Base-by-base conservation (phyloP, 2,888 invertebrate genomes). In the Operophtera brumata region DNA sequence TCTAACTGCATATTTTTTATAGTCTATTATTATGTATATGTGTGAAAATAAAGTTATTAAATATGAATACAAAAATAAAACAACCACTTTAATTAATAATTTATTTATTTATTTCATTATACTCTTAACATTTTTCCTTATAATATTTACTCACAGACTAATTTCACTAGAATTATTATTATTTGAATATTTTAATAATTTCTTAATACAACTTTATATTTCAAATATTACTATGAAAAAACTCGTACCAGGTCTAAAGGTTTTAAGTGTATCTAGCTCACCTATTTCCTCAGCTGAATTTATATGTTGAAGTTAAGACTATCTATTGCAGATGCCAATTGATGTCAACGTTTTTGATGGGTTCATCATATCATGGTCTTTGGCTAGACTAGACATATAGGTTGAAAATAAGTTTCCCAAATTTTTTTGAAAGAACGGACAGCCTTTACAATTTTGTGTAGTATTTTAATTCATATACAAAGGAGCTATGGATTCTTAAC, bases 101-200 rank as follows among this genome's bases (percentile, higher is more conserved):
- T 80, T 70, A 78, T 84, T 82, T 79, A 71, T 85, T 87, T 84
- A 86, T 81, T 88, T 86, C 75, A 86, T 87, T 86, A 86, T 88
- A 88, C 78, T 90, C 84, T 78, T 89, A 90, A 90, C 89, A 90
- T 89, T 80, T 80, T 82, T 79, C 70, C 86, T 87, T 87, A 86
- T 67, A 80, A 50, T 57, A 60, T 68, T 82, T 84, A 88, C 80
- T 86, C 86, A 83, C 84, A 78, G 82, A 73, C 89, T 89, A 88
- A 82, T 48, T 84, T 86, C 74, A 77, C 89, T 89, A 89, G 81
- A 84, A 80, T 85, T 83, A 82, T 86, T 64, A 64, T 65, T 65
- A 86, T 86, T 87, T 83, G 86, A 86, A 85, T 84, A 82, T 79
- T 85, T 83, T 79, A 83, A 81, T 85, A 82, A 83, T 85, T 82